Evolutionary conservation across 2,888 invertebrate genomes (phyloP), one percentile per base, ranked within the genome.

Genomic region (Entomobrya multifasciata): DNA sequence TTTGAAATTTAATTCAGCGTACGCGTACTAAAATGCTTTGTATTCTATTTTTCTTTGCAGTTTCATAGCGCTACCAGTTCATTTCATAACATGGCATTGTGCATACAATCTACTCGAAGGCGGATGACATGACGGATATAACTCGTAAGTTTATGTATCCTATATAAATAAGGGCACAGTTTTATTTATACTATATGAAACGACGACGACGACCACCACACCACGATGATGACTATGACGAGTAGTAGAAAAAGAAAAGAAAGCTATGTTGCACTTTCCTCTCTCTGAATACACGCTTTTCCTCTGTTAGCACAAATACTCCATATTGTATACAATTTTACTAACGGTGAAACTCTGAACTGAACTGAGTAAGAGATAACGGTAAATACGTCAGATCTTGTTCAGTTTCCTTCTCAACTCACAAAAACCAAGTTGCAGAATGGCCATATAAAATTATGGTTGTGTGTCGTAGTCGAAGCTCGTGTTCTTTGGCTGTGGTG

Each of bases 111-210:
- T 49, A 36, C 13, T 4, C 2, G 36, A 27, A 27, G 41, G 25
- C 25, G 70, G 70, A 70, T 70, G 70, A 70, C 70, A 70, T 70
- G 70, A 70, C 47, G 70, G 70, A 70, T 70, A 70, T 47, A 70
- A 49, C n/a, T 47, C 47, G 25, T 49, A 70, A 70, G 25, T 70
- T 70, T 70, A 70, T 70, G 70, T 70, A 22, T 47, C 70, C 70
- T 70, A 70, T 47, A 47, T 70, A 70, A 70, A 70, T 70, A 70
- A 47, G 44, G 70, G 11, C 25, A 25, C 70, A 13, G 47, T 49
- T 70, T 49, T 70, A 44, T 70, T 13, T 49, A 13, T 25, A 17
- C 36, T 20, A 47, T 44, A 44, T 67, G 47, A 15, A 49, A n/a
- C 30, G 22, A 44, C 49, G n/a, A 15, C 13, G 8, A 49, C n/a